Base-by-base conservation (phyloP, 2,797 vertebrate species). In the Psittacula echo region DNA sequence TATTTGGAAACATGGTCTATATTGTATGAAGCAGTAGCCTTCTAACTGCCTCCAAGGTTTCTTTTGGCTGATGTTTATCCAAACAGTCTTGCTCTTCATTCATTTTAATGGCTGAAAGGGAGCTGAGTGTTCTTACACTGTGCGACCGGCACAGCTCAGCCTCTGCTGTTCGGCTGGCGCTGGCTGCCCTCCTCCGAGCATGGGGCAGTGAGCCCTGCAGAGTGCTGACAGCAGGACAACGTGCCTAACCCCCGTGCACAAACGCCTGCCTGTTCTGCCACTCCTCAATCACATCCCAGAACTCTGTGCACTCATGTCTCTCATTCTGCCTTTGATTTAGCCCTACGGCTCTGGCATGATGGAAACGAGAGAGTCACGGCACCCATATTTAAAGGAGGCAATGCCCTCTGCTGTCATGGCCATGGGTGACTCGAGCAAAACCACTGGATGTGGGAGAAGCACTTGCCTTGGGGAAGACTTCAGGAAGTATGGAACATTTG, bases 1-100 rank as follows among this genome's bases (percentile, higher is more conserved):
- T 97, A 75, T 97, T 98, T 98, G 96, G 97, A 98, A 98, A 96
- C 97, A 94, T 89, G 94, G 97, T 93, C 98, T 96, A 97, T 87
- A 90, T 94, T 95, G 96, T 97, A 97, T 34, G 88, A 97, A 97
- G 97, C 95, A 95, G 97, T 97, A 97, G 97, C 97, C 92, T 96
- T 96, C 87, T 88, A 68, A 91, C 94, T 88, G 96, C 96, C 97
- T 97, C 96, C 92, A 96, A 95, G 95, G 90, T 98, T 97, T 98
- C 97, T 98, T 96, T 97, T 97, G 97, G 98, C 97, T 89, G 90
- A 70, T 93, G 82, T 96, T 95, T 96, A 94, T 95, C 74, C 95
- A 96, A 98, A 97, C 93, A 97, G 92, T 83, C 95, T 78, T 96
- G 88, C 94, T 97, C 96, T 97, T 97, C 97, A 97, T 97, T 97